phyloP scores from a whole-genome alignment of 2,888 invertebrate species.

The Lysandra bellargus region DNA sequence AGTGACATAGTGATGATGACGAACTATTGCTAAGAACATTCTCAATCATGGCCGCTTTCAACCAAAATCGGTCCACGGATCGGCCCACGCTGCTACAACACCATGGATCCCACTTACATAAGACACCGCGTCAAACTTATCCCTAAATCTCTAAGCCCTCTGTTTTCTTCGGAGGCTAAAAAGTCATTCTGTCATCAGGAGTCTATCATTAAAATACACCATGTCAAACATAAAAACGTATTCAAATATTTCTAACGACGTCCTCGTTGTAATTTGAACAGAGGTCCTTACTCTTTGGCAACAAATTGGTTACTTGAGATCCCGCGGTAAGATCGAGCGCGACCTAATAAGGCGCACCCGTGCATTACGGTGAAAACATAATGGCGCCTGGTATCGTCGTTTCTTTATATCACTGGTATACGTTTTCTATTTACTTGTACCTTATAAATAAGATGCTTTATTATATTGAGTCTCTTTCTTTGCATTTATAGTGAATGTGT shows the following conservation, averaged over 20 bases:
- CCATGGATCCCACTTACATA: too few species aligned
- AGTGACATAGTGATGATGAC: too few species aligned
- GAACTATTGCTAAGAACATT: too few species aligned
- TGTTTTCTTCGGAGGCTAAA: too few species aligned
- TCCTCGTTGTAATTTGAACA: slow-evolving; percentile 1
- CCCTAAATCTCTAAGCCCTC: too few species aligned
- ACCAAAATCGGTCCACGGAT: too few species aligned
- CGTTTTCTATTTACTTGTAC: neutral
- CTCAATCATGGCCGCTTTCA: too few species aligned
- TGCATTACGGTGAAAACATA: slow-evolving; percentile 18
- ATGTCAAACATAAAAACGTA: neutral
- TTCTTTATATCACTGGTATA: neutral
- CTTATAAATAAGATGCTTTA: neutral
- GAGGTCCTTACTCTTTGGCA: neutral
- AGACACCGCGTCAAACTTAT: too few species aligned
- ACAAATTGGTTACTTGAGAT: slow-evolving; percentile 32
- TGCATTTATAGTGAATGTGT: too few species aligned
- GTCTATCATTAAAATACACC: neutral
- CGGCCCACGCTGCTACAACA: too few species aligned
- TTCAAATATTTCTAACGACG: neutral
- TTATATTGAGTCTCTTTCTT: too few species aligned
- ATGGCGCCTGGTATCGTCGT: neutral
- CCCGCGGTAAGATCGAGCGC: neutral
- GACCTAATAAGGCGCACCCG: neutral
- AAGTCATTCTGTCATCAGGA: neutral